These are phyloP conservation scores for Lampris incognitus DNA, from an alignment of 2,113 vertebrate species.

Conservation along the genomic window DNA sequence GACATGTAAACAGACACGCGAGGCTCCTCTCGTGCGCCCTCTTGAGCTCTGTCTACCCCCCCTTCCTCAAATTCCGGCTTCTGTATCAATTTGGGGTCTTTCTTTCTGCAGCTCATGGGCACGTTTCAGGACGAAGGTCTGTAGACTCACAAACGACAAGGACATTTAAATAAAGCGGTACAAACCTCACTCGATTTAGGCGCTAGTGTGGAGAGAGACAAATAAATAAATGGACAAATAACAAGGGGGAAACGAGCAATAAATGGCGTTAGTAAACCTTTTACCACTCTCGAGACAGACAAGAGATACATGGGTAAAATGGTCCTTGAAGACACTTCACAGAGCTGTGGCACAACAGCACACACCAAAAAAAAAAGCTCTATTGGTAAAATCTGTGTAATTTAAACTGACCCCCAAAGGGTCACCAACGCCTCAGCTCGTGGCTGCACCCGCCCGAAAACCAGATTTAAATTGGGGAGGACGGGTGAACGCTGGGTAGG, in stretches of 20 bases:
- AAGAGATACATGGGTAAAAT: slow-evolving; percentile 64
- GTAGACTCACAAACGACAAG: too few relatives aligned
- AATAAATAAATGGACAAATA: not conserved
- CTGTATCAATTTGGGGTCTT: too few relatives aligned
- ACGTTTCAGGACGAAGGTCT: too few relatives aligned
- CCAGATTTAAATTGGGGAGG: slow-evolving; percentile 1
- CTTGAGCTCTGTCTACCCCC: too few relatives aligned
- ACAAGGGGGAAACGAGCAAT: not conserved
- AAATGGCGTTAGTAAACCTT: not conserved
- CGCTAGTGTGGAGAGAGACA: not conserved
- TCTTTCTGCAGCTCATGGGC: too few relatives aligned
- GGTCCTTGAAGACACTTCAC: slow-evolving; percentile 50
- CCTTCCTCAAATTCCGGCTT: too few relatives aligned
- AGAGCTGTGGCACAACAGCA: slow-evolving; percentile 53
- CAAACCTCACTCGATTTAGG: too few relatives aligned
- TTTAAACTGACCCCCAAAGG: slow-evolving; percentile 61
- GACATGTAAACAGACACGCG: slow-evolving; percentile 53
- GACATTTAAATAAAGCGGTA: too few relatives aligned
- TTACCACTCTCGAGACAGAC: slow-evolving; percentile 1
- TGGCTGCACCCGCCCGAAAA: slow-evolving; percentile 3
- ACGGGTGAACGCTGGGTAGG: slow-evolving; percentile 10
- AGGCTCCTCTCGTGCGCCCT: too few relatives aligned
- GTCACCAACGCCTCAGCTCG: slow-evolving; percentile 59
- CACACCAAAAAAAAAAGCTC: slow-evolving; percentile 53
- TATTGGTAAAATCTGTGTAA: slow-evolving; percentile 75